Base-by-base conservation (phyloP, 2,113 vertebrate species). In the Hymenochirus boettgeri region DNA sequence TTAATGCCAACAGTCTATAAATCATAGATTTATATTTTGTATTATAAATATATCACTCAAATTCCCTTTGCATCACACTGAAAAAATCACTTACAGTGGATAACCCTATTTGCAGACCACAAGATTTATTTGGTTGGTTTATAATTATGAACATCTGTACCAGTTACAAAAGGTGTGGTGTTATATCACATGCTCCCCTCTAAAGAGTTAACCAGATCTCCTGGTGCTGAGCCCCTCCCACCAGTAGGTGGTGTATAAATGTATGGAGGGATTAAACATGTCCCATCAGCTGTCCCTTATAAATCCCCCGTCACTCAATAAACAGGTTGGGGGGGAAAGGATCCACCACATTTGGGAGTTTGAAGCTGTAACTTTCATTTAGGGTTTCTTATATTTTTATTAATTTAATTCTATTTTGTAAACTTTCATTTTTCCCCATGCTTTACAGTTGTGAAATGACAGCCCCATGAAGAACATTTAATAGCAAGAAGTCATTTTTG, bases 301-400 rank as follows among this genome's bases (percentile, higher is more conserved):
- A 69, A 60, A 69, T 69, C 65, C 57, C 56, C 65, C 57, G 65
- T 48, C 57, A 69, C 65, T 69, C 65, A 60, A 69, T 69, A 69
- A 69, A 69, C 65, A 45, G 57, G 65, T 69, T 69, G 65, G 65
- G 65, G 64, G n/a, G 65, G 65, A 47, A 58, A 69, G 65, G 59
- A 53, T 69, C 46, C 65, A 60, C 56, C 59, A 56, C 56, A 69
- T 57, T 69, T 69, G 46, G 65, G 46, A 60, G 65, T 69, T 69
- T 60, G 65, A 25, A 60, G 56, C 65, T 69, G 65, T 69, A 31
- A 26, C 56, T 60, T 69, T 66, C n/a, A n/a, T n/a, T 66, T 66
- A 26, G 46, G 23, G 29, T 37, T 51, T 42, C 56, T 57, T 69
- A 42, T 67, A 7, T 47, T 69, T 69, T 58, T 58, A 58, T 48